These are phyloP conservation scores for Holcopasites calliopsidis DNA, from an alignment of 1,140 invertebrate species.

Conservation along the genomic window DNA sequence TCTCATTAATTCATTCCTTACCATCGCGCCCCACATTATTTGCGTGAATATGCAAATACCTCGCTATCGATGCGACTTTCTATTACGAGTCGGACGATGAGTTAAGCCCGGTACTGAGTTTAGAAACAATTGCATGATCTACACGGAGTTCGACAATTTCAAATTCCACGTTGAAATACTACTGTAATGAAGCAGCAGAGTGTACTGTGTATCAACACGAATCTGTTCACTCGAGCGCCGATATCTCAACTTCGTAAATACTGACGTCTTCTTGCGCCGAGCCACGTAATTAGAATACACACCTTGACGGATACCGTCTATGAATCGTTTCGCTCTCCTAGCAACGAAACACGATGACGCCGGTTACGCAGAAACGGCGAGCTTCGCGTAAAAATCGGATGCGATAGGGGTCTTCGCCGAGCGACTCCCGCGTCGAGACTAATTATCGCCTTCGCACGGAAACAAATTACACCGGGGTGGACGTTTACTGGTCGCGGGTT, in stretches of 20 bases:
- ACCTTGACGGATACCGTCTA: constrained; percentile 13
- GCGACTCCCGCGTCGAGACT: constrained; percentile 26
- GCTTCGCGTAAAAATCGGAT: constrained; percentile 3
- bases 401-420: not conserved
- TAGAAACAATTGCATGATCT: too few relatives aligned
- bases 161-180: too few relatives aligned
- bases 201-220: too few relatives aligned
- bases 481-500: constrained; percentile 55
- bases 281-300: too few relatives aligned
- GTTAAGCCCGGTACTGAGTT: too few relatives aligned
- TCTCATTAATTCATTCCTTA: constrained; percentile 32
- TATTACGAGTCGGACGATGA: too few relatives aligned
- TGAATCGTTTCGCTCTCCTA: not conserved
- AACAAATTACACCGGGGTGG: constrained; percentile 57
- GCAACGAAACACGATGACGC: not conserved
- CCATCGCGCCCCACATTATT: not conserved
- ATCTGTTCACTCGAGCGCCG: too few relatives aligned
- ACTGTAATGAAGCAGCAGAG: too few relatives aligned
- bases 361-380: not conserved
- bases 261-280: too few relatives aligned
- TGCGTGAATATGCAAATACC: not conserved
- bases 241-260: too few relatives aligned
- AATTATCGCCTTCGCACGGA: constrained; percentile 54
- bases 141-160: too few relatives aligned
- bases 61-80: not conserved